Base-by-base conservation (phyloP, 35 echinoderm and acorn worm genomes). In the Acanthaster planci region DNA sequence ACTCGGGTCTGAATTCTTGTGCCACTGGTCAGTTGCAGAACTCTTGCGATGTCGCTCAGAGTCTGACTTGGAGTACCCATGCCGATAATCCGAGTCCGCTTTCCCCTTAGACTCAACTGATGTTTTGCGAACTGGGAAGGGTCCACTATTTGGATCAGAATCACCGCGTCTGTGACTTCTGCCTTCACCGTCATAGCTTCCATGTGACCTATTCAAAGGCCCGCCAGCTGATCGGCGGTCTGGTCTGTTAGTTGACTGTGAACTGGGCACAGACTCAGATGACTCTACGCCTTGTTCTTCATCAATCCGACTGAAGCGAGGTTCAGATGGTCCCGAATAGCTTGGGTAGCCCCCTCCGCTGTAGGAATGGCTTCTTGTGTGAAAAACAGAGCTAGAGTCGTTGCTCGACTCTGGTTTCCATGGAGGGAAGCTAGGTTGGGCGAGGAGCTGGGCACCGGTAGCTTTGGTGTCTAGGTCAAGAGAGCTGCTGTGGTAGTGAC, bases 401-500 rank as follows among this genome's bases (percentile, higher is more conserved):
- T 72, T 26, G 30, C 7, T 30, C 4, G 64, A 2, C 9, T 72
- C 64, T 31, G 64, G 26, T 34, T 26, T 31, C 42, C 42, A 47
- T 27, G 64, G 64, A 34, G 30, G 64, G 64, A 72, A 72, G 34
- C 64, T 72, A 1, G 64, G 30, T 31, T 72, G 64, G 34, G 64
- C 7, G 64, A 34, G 26, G 64, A 72, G 26, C 34, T 72, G 64
- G 30, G 64, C 26, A 10, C 64, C 64, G 2, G 64, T 72, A 14
- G 34, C 34, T 72, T 34, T 72, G 23, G 64, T 31, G 34, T 72
- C 64, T 68, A 68, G 32, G 30, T 72, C 64, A 19, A 72, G 64
- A 72, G 64, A 72, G 64, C 26, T 31, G n/a, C 18, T 35, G 64
- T 72, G 64, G 34, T 72, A 72, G 34, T 72, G 64, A 36, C 64